Base-by-base conservation (phyloP, 2,888 invertebrate species). In the Trichopoda pennipes region DNA sequence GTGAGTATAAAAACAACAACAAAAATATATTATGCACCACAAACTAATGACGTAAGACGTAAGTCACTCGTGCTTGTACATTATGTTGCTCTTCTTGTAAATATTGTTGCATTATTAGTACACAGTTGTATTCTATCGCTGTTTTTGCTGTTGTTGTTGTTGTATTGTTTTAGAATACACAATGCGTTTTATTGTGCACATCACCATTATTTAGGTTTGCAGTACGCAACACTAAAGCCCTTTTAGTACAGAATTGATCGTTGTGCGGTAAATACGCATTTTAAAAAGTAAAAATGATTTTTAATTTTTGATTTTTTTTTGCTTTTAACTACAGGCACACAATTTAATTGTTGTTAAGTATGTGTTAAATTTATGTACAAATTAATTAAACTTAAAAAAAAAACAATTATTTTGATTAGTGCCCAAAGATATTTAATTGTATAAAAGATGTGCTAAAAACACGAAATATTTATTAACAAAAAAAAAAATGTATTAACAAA, bases 171-270 rank as follows among this genome's bases (percentile, higher is more conserved):
- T 77, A 69, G 61, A 77, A 53, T 32, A 42, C 28, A 76, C 75
- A 80, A 69, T 63, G 44, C 66, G 64, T 42, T 56, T 49, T 53
- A 66, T 60, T 80, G 64, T 76, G 70, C 60, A 72, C 76, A 70
- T 42, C 53, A 28, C 14, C 44, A 38, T 74, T 56, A 38, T 74
- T 69, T 72, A 53, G 73, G 49, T 77, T 76, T 72, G 79, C 70
- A 38, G 79, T 68, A 82, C 51, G 56, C 55, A 79, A 51, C 28
- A 76, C 23, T 75, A 68, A 55, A 82, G 82, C 82, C 82, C 79
- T 82, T 82, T 75, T 79, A 82, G 82, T 82, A 76, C 47, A 66
- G 66, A 79, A 66, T 61, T 72, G 82, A 82, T 79, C 82, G 82
- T 82, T 75, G 82, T 75, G 72, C 79, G 55, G 82, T 61, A 79